A percentile compares a stretch with the other conserved stretches of the same genome.
Evolutionary conservation across 2,888 invertebrate genomes (phyloP).

Genomic region (Uloborus plumipes): DNA sequence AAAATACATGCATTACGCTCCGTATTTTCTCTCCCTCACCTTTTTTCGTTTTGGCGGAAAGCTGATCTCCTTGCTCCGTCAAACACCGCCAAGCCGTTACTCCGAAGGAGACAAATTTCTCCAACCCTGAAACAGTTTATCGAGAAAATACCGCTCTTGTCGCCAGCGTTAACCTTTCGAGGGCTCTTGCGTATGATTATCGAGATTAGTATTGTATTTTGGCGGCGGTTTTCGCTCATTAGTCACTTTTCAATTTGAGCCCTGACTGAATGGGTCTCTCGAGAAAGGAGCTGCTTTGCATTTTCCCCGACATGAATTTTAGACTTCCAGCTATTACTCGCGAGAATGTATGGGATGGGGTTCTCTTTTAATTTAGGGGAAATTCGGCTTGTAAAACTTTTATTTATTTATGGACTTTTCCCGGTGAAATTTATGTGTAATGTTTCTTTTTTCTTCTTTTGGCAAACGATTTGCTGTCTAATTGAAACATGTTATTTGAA

Average conservation of each 20-base stretch:
- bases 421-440: no score
- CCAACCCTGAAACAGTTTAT: slow-evolving; percentile 39
- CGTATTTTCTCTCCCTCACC: no score
- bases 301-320: slow-evolving; percentile 22
- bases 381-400: no score
- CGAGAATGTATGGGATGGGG: no score
- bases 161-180: slow-evolving; percentile 47
- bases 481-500: no score
- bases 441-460: no score
- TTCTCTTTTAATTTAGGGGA: no score
- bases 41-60: neutral
- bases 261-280: slow-evolving; percentile 41
- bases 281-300: slow-evolving; percentile 38
- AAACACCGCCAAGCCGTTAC: neutral
- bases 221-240: slow-evolving; percentile 46
- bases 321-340: no score
- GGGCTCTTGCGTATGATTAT: slow-evolving; percentile 57
- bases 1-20: no score
- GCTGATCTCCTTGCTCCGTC: neutral
- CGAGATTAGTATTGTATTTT: slow-evolving; percentile 62
- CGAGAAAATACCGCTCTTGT: slow-evolving; percentile 53
- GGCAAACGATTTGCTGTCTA: no score
- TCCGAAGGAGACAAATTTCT: neutral
- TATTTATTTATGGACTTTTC: no score
- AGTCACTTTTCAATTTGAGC: slow-evolving; percentile 62